Conservation (phyloP, 1,140 invertebrate genomes). For the Chionoecetes opilio region DNA sequence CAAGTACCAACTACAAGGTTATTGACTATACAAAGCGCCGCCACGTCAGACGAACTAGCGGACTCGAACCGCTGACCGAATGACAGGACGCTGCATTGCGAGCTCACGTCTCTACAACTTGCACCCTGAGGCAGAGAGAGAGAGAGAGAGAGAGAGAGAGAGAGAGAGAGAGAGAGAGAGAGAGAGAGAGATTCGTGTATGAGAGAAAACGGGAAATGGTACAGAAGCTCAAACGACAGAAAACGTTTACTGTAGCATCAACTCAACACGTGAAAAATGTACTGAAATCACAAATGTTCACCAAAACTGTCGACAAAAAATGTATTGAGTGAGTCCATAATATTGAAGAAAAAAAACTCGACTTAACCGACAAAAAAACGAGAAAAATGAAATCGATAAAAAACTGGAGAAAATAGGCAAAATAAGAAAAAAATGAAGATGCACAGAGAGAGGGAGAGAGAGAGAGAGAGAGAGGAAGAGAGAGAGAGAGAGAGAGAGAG, state of each 20-base stretch:
- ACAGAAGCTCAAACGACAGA: background rate
- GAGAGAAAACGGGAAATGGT: background rate
- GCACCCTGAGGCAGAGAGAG: slow-evolving; percentile 4
- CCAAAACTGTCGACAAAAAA: too few species aligned
- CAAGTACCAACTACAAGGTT: too few species aligned
- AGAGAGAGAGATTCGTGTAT: background rate
- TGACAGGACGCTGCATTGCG: too few species aligned
- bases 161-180: slow-evolving; percentile 18
- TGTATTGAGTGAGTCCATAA: too few species aligned
- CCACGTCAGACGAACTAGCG: too few species aligned
- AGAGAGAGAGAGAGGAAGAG: background rate
- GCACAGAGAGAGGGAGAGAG: background rate
- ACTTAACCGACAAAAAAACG: too few species aligned
- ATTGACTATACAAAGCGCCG: too few species aligned
- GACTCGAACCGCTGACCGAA: too few species aligned
- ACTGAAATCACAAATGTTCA: too few species aligned
- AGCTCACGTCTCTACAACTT: too few species aligned
- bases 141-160: slow-evolving; percentile 48
- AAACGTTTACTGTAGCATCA: background rate
- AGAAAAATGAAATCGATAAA: too few species aligned
- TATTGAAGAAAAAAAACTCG: too few species aligned
- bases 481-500: slow-evolving; percentile 53
- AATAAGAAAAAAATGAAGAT: background rate
- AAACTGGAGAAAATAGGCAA: background rate
- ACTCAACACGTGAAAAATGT: slow-evolving; percentile 4